A percentile compares a stretch with the other conserved stretches of the same genome.
Evolutionary conservation across 2,113 vertebrate genomes (phyloP).

Genomic region (Brachypodius melanocephalos): DNA sequence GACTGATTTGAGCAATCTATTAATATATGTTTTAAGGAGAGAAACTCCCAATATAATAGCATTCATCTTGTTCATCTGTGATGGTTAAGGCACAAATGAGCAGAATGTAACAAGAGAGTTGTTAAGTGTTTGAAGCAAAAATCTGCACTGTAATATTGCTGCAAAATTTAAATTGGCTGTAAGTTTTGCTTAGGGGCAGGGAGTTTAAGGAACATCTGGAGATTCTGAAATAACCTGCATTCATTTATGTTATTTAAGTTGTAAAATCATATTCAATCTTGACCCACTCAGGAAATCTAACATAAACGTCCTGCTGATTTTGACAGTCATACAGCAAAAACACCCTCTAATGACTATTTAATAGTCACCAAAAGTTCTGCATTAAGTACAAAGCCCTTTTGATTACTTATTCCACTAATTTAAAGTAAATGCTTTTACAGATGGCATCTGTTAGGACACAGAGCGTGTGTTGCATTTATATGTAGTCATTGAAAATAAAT

Average conservation of each 20-base stretch:
- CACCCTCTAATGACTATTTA: slow-evolving; percentile 87
- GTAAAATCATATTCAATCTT: slow-evolving; percentile 87
- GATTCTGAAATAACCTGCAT: slow-evolving; percentile 83
- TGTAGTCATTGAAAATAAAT: slow-evolving; percentile 81
- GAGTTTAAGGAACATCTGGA: slow-evolving; percentile 81
- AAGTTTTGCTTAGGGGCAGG: slow-evolving; percentile 68
- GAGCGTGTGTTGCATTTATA: slow-evolving; percentile 80
- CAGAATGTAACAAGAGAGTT: not conserved
- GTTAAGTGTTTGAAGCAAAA: slow-evolving; percentile 54
- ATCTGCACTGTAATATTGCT: slow-evolving; percentile 51
- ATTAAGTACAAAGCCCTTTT: slow-evolving; percentile 89
- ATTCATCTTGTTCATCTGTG: not conserved
- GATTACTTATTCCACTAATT: slow-evolving; percentile 88
- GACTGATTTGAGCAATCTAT: not conserved
- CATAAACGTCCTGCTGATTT: slow-evolving; percentile 85
- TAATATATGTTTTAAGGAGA: not conserved
- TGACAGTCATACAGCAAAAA: slow-evolving; percentile 85
- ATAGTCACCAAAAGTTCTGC: slow-evolving; percentile 87
- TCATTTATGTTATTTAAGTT: slow-evolving; percentile 83
- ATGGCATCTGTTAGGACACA: slow-evolving; percentile 83
- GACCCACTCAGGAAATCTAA: slow-evolving; percentile 85
- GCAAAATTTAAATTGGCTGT: slow-evolving; percentile 72
- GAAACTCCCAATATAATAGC: not conserved
- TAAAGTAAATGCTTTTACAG: slow-evolving; percentile 89
- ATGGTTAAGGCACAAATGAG: not conserved